These are phyloP conservation scores for Rhincodon typus DNA, from an alignment of 2,797 vertebrate genomes.

Conservation along the genomic window DNA sequence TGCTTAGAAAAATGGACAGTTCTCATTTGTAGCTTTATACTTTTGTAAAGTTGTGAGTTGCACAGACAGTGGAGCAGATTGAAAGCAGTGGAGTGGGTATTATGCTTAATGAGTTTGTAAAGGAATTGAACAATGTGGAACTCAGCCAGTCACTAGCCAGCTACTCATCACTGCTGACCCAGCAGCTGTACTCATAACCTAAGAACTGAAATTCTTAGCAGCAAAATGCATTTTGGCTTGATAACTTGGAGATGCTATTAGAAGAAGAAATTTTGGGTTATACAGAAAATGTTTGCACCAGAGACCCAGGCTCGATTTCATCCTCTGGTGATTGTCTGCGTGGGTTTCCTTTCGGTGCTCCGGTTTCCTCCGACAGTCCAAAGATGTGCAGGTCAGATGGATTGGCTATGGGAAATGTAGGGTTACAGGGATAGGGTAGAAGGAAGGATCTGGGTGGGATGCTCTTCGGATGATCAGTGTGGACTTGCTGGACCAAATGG, in stretches of 20 bases:
- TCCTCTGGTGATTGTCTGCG: no score
- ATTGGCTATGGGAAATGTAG: no score
- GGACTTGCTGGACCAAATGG: no score
- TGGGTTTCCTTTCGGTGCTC: no score
- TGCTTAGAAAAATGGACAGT: not conserved
- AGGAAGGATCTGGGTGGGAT: no score
- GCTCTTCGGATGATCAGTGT: no score
- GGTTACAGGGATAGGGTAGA: no score
- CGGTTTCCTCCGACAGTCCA: no score
- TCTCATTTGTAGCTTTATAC: slow-evolving; percentile 13
- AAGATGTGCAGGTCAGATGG: no score
- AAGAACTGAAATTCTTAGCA: slow-evolving; percentile 19
- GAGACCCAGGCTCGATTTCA: no score
- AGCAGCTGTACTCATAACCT: slow-evolving; percentile 13
- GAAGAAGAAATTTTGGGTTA: not conserved
- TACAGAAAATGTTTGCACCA: no score
- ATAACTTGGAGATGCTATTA: not conserved
- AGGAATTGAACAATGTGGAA: slow-evolving; percentile 27
- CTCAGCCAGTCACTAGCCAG: slow-evolving; percentile 16
- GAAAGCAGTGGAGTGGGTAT: slow-evolving; percentile 36
- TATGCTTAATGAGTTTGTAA: slow-evolving; percentile 36
- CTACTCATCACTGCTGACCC: slow-evolving; percentile 31
- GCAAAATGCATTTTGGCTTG: not conserved
- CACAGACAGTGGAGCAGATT: slow-evolving; percentile 37
- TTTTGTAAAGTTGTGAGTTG: slow-evolving; percentile 19